Evolutionary conservation across 2,888 invertebrate genomes (phyloP).

Genomic region (Junonia oenone): DNA sequence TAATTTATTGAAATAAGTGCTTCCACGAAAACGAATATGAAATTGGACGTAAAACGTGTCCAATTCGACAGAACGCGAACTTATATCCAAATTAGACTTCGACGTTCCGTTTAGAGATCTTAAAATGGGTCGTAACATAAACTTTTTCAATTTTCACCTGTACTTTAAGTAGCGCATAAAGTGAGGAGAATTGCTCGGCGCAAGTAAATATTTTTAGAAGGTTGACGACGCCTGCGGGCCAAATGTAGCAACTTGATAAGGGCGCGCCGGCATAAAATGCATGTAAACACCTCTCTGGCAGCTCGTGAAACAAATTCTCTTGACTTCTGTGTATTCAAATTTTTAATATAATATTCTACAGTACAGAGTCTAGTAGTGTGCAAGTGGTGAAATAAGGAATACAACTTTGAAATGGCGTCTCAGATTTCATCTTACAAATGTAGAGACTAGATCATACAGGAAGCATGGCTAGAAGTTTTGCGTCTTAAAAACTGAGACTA

Average conservation of each 20-base stretch:
- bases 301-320: constrained; percentile 50
- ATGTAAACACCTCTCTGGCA: constrained; percentile 61
- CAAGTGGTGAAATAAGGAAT: not conserved
- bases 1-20: not conserved
- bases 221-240: constrained; percentile 64
- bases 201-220: constrained; percentile 65
- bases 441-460: too few species aligned
- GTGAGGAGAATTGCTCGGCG: constrained; percentile 46
- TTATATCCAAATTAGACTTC: constrained; percentile 51
- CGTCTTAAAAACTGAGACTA: too few species aligned
- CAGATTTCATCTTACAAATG: not conserved
- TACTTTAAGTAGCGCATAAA: constrained; percentile 67
- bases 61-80: constrained; percentile 26
- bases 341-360: not conserved
- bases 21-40: constrained; percentile 13
- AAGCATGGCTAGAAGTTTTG: too few species aligned
- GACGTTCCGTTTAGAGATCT: constrained; percentile 55
- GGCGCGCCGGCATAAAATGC: constrained; percentile 62
- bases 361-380: constrained; percentile 36
- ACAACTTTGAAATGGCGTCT: not conserved
- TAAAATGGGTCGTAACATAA: constrained; percentile 70
- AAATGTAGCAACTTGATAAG: constrained; percentile 67
- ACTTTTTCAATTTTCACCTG: constrained; percentile 78
- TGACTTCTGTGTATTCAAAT: constrained; percentile 32
- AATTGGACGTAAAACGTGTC: constrained; percentile 20